Evolutionary conservation across 2,797 vertebrate genomes (phyloP).

Genomic region (Hippoglossus hippoglossus): DNA sequence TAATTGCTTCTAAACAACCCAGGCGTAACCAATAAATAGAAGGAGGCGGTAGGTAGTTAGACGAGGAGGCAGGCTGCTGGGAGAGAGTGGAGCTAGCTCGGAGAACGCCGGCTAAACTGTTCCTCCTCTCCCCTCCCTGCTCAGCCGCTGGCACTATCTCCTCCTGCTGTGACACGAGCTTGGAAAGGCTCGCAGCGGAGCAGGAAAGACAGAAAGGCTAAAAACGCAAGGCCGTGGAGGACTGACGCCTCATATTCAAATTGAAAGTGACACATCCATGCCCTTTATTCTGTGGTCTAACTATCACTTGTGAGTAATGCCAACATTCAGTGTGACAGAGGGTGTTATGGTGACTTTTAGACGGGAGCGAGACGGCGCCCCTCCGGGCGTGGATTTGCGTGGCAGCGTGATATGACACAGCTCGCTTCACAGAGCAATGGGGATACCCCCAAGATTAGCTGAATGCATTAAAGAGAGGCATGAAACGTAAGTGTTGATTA

Average conservation of each 20-base stretch:
- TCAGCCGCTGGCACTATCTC: constrained; percentile 62
- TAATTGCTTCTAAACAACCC: constrained; percentile 87
- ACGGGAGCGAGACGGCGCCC: constrained; percentile 56
- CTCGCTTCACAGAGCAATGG: constrained; percentile 72
- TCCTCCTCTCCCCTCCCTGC: constrained; percentile 46
- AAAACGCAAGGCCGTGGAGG: constrained; percentile 48
- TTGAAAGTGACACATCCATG: constrained; percentile 75
- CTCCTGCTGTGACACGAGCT: constrained; percentile 32
- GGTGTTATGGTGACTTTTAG: constrained; percentile 80
- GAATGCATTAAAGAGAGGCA: constrained; percentile 69
- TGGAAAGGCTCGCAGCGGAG: constrained; percentile 46
- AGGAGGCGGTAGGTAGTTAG: constrained; percentile 66
- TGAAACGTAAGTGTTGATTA: constrained; percentile 77
- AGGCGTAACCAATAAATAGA: constrained; percentile 84
- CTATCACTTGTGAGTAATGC: constrained; percentile 76
- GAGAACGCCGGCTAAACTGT: constrained; percentile 54
- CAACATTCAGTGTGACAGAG: constrained; percentile 80
- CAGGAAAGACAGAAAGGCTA: constrained; percentile 34
- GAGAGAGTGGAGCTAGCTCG: constrained; percentile 50
- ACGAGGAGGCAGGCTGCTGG: constrained; percentile 59
- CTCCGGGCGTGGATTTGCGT: constrained; percentile 68
- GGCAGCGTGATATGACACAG: constrained; percentile 73
- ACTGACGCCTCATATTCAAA: constrained; percentile 78
- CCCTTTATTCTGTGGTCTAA: constrained; percentile 77
- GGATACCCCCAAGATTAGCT: constrained; percentile 70